phyloP scores from a whole-genome alignment of 2,888 invertebrate genomes.

The Taenaris catops region DNA sequence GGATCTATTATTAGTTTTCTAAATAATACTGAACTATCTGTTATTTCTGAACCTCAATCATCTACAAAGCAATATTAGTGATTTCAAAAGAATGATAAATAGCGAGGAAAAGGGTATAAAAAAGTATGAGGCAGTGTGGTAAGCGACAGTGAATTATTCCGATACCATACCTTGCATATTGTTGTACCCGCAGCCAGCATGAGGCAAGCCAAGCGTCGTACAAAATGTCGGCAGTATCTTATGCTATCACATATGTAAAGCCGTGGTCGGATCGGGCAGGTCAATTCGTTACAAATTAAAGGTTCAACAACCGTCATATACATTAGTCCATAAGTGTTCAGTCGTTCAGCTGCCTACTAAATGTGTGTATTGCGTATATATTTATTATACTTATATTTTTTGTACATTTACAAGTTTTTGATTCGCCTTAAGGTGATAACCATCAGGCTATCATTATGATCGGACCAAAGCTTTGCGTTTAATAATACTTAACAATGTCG shows the following conservation, averaged over 20 bases:
- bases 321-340: too few species aligned
- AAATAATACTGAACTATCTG: too few species aligned
- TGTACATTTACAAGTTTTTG: too few species aligned
- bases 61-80: constrained; percentile 15
- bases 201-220: constrained; percentile 61
- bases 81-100: constrained; percentile 12
- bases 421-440: too few species aligned
- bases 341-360: too few species aligned
- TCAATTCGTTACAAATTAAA: too few species aligned
- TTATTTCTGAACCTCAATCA: too few species aligned
- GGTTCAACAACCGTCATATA: too few species aligned
- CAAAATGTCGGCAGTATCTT: constrained; percentile 33
- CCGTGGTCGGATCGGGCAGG: constrained; percentile 22
- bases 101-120: constrained; percentile 19
- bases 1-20: too few species aligned
- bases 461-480: constrained; percentile 16
- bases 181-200: constrained; percentile 42
- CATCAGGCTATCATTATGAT: too few species aligned
- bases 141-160: constrained; percentile 40
- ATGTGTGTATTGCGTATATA: too few species aligned
- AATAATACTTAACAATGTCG: constrained; percentile 29
- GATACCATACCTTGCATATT: constrained; percentile 45
- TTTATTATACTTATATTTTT: too few species aligned
- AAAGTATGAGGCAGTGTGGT: constrained; percentile 23
- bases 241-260: constrained; percentile 22